These are phyloP conservation scores for Catharus fuscescens DNA, from an alignment of 2,113 vertebrate genomes.

Conservation along the genomic window DNA sequence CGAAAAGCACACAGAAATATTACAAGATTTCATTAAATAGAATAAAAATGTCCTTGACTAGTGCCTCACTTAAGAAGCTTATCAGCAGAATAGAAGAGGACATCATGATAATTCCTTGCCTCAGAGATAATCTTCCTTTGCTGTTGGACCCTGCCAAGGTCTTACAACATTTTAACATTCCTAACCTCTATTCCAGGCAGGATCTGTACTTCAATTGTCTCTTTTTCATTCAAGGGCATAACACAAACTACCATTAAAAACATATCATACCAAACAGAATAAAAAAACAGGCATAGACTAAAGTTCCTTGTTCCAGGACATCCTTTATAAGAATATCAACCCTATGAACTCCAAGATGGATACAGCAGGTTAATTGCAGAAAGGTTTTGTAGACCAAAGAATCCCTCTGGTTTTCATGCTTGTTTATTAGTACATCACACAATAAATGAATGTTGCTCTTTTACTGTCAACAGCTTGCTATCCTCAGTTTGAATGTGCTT, in stretches of 20 bases:
- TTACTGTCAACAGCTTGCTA: not conserved
- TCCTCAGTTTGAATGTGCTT: not conserved
- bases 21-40: not conserved
- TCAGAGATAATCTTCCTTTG: not conserved
- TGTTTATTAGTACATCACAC: not conserved
- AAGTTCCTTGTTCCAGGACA: not conserved
- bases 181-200: not conserved
- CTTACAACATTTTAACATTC: not conserved
- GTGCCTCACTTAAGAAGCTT: not conserved
- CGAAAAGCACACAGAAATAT: not conserved
- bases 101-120: not conserved
- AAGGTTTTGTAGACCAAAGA: not conserved
- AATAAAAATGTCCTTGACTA: not conserved
- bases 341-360: not conserved
- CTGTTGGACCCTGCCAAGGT: not conserved
- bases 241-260: not conserved
- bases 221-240: not conserved
- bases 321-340: not conserved
- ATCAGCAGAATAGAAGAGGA: constrained; percentile 15
- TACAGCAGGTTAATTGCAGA: not conserved
- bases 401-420: not conserved
- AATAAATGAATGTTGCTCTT: not conserved
- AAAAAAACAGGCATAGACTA: not conserved
- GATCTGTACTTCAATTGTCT: not conserved
- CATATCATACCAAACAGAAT: not conserved